A percentile compares a stretch with the other conserved stretches of the same genome.
phyloP scores from a whole-genome alignment of 2,888 invertebrate genomes.

The Tipula lateralis region DNA sequence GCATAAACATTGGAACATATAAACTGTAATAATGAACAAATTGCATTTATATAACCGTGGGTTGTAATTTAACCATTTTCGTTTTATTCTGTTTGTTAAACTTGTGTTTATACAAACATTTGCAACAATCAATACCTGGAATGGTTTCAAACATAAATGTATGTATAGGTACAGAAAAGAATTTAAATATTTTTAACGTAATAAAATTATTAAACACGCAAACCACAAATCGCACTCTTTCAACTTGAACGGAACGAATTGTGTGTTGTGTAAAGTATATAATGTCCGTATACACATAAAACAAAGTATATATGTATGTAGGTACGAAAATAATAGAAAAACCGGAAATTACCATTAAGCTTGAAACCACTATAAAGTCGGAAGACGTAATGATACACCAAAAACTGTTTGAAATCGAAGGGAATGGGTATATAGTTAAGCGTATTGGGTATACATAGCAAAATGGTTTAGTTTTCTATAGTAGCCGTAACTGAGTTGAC shows the following conservation, averaged over 20 bases:
- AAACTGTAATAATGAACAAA: background rate
- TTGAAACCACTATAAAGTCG: background rate
- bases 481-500: too few relatives aligned
- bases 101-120: background rate
- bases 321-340: background rate
- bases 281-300: background rate
- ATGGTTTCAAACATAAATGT: too few relatives aligned
- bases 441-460: too few relatives aligned
- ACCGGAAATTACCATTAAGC: background rate
- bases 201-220: background rate
- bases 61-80: background rate
- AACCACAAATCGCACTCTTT: conserved; percentile 11
- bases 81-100: background rate
- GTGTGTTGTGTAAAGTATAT: background rate
- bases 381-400: background rate
- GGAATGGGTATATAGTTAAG: too few relatives aligned
- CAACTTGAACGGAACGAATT: conserved; percentile 11
- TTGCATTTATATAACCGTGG: conserved; percentile 19
- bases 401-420: too few relatives aligned
- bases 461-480: too few relatives aligned
- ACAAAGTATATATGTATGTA: background rate
- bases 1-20: background rate
- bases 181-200: conserved; percentile 11
- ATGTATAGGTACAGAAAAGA: too few relatives aligned
- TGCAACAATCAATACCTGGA: background rate